These are phyloP conservation scores for Steinernema scapterisci DNA, from an alignment of 2,888 invertebrate genomes.

Conservation along the genomic window DNA sequence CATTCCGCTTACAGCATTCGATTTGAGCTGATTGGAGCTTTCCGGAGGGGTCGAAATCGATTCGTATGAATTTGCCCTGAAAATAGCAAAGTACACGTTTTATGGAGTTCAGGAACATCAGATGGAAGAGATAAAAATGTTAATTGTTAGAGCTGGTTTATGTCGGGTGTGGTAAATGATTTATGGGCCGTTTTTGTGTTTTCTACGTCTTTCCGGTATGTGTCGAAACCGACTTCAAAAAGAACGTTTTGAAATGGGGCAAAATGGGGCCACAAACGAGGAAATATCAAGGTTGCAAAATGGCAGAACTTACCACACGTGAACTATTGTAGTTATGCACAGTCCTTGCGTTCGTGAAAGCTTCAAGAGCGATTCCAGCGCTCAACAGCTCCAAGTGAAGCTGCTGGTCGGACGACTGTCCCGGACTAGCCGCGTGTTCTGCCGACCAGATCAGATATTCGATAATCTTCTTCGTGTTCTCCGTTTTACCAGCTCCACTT, in stretches of 20 bases:
- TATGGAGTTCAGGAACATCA: neutral
- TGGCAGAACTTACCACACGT: constrained; percentile 53
- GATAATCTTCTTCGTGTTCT: constrained; percentile 72
- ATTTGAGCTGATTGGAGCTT: constrained; percentile 58
- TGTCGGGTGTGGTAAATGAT: neutral
- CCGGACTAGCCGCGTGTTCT: constrained; percentile 23
- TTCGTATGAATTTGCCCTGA: constrained; percentile 66
- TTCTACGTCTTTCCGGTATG: too few relatives aligned
- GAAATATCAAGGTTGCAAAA: too few relatives aligned
- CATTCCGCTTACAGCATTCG: constrained; percentile 60
- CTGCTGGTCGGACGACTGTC: constrained; percentile 40
- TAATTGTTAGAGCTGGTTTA: neutral
- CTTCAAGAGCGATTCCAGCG: constrained; percentile 55
- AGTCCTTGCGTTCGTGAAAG: constrained; percentile 65
- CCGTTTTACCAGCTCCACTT: constrained; percentile 74
- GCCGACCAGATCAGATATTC: constrained; percentile 66
- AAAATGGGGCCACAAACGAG: too few relatives aligned
- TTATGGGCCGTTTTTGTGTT: neutral
- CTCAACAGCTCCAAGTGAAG: constrained; percentile 44
- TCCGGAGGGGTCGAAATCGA: constrained; percentile 58
- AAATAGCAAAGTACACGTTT: constrained; percentile 16
- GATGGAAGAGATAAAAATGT: neutral
- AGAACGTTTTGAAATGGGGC: too few relatives aligned
- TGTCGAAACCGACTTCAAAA: too few relatives aligned
- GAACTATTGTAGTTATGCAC: constrained; percentile 64